Base-by-base conservation (phyloP, 2,113 vertebrate species). In the Bombycilla garrulus region DNA sequence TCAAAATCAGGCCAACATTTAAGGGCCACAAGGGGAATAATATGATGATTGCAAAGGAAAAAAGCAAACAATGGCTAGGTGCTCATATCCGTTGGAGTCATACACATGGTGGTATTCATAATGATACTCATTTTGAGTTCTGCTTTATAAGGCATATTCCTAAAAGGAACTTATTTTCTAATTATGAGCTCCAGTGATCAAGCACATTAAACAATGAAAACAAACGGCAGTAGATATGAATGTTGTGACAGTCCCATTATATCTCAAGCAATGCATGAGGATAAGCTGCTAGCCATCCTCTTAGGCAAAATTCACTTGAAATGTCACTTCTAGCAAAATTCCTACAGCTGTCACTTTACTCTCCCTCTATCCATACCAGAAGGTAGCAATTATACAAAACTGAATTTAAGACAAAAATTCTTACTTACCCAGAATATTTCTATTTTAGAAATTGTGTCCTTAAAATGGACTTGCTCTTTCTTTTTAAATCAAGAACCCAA, bases 161-260 rank as follows among this genome's bases (percentile, higher is more conserved):
- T 96, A 88, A 92, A 97, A 96, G 71, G 57, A 96, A 93, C 86
- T 92, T 96, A 90, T 88, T 96, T 96, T 96, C 92, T 93, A 95
- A 95, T 96, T 96, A 96, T 86, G 88, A 96, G 96, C 92, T 96
- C 88, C 95, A 96, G 82, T 96, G 92, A 88, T 87, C 93, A 74
- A 86, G 88, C 95, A 94, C 72, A 86, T 93, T 97, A 96, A 96
- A 88, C 93, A 96, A 93, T 76, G 86, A 81, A 95, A 96, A 95
- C 80, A 96, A 96, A 92, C 0, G 2, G 76, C 90, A 92, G 56
- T 15, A 95, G 85, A 90, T 93, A 93, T 56, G 71, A 90, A 91
- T 20, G 14, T 54, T 70, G 82, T 86, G 92, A 96, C 94, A 94
- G 88, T 57, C 82, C 92, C 57, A 93, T 93, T 96, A 96, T 81